Evolutionary conservation across 2,797 vertebrate species (phyloP).

Genomic region (Coluber constrictor): DNA sequence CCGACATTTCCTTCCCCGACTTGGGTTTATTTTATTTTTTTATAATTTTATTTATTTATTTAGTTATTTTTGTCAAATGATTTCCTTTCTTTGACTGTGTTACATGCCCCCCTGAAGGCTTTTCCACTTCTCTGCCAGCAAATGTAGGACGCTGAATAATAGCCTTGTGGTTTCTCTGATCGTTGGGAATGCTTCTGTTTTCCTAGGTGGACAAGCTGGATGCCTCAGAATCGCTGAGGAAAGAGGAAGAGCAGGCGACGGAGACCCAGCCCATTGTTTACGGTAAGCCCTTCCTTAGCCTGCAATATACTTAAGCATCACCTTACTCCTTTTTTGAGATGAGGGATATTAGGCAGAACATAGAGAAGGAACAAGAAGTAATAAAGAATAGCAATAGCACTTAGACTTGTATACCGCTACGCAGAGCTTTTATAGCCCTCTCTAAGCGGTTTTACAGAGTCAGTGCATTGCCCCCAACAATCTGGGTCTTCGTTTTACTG

Average conservation of each 20-base stretch:
- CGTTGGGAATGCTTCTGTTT: constrained; percentile 44
- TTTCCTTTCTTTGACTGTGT: constrained; percentile 71
- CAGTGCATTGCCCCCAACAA: too few species aligned
- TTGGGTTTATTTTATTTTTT: background rate
- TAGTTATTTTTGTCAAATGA: constrained; percentile 62
- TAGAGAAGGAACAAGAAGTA: background rate
- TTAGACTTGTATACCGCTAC: too few species aligned
- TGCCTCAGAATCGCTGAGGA: constrained; percentile 97
- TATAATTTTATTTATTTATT: too few species aligned
- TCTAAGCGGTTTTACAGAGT: too few species aligned
- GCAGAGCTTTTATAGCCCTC: too few species aligned
- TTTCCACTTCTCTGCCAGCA: constrained; percentile 80
- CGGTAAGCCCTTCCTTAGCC: constrained; percentile 73
- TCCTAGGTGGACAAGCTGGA: constrained; percentile 97
- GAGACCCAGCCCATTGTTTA: constrained; percentile 99
- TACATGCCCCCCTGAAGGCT: constrained; percentile 74
- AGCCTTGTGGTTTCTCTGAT: background rate
- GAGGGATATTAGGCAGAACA: background rate
- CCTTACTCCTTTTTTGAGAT: background rate
- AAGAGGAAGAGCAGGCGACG: constrained; percentile 98
- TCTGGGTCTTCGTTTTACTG: too few species aligned
- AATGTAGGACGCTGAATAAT: constrained; percentile 22
- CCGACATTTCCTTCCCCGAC: constrained; percentile 62
- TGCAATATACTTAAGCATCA: too few species aligned
- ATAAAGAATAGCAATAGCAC: background rate